Conservation (phyloP, 53 echinoderm and acorn worm species). For the Stichopus horrens region DNA sequence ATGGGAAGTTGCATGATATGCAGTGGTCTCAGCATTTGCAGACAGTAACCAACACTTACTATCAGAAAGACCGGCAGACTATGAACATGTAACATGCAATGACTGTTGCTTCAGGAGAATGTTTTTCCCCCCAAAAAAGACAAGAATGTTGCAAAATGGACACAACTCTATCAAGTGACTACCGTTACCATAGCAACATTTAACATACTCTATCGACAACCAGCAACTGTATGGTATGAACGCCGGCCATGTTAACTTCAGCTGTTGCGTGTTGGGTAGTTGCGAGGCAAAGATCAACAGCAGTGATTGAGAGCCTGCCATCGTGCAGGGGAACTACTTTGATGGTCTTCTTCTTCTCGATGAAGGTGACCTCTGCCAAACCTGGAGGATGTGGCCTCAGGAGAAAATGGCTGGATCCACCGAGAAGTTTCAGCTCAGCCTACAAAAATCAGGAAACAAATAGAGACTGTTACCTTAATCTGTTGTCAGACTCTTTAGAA, state of each 20-base stretch:
- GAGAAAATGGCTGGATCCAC: conserved; percentile 89
- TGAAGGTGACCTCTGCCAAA: conserved; percentile 71
- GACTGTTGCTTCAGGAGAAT: too few species aligned
- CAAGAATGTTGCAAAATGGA: not conserved
- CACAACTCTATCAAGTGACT: not conserved
- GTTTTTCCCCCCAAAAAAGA: too few species aligned
- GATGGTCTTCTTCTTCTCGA: conserved; percentile 89
- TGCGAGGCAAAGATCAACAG: conserved; percentile 83
- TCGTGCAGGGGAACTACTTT: conserved; percentile 66
- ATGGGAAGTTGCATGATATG: too few species aligned
- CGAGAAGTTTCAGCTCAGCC: conserved; percentile 72
- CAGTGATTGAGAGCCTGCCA: conserved; percentile 75
- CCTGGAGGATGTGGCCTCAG: conserved; percentile 62
- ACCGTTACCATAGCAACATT: not conserved
- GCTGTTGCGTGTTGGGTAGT: conserved; percentile 86
- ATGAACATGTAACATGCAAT: too few species aligned
- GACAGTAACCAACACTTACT: too few species aligned
- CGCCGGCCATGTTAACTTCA: conserved; percentile 81
- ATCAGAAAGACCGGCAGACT: too few species aligned
- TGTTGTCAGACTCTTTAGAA: not conserved
- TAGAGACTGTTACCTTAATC: not conserved
- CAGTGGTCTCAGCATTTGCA: too few species aligned
- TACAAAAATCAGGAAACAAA: conserved; percentile 32
- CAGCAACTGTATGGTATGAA: conserved; percentile 77
- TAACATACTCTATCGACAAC: conserved; percentile 83